These are phyloP conservation scores for Salarias fasciatus DNA, from an alignment of 2,797 vertebrate species.

Conservation along the genomic window DNA sequence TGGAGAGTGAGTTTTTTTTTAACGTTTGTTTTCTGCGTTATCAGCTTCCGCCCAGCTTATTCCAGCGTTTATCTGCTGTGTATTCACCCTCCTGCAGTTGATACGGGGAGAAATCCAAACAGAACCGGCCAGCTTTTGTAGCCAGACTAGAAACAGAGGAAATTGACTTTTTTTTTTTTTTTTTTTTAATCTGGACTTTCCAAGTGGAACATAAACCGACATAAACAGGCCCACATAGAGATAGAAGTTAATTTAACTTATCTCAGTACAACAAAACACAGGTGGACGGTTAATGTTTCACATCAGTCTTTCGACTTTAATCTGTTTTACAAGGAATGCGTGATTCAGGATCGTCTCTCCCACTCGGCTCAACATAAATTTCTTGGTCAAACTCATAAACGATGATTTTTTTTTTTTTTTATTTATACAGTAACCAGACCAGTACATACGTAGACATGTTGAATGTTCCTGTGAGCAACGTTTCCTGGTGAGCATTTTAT, in stretches of 20 bases:
- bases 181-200: conserved; percentile 18
- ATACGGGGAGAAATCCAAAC: background rate
- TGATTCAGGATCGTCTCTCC: conserved; percentile 38
- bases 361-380: conserved; percentile 8
- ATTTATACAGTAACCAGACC: conserved; percentile 24
- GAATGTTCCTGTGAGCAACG: background rate
- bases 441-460: background rate
- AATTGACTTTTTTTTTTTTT: background rate
- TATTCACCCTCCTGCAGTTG: too few relatives aligned
- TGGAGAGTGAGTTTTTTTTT: conserved; percentile 91
- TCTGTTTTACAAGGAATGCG: conserved; percentile 52
- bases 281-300: conserved; percentile 63
- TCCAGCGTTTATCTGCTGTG: too few relatives aligned
- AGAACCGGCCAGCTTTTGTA: conserved; percentile 24
- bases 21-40: too few relatives aligned
- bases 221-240: conserved; percentile 31
- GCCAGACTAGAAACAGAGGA: conserved; percentile 28
- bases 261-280: conserved; percentile 52
- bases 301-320: conserved; percentile 51
- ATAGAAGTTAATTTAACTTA: conserved; percentile 37
- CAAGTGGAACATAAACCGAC: conserved; percentile 15
- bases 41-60: too few relatives aligned
- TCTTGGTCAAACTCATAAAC: too few relatives aligned
- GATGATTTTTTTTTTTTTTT: conserved; percentile 23
- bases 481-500: conserved; percentile 14